A percentile compares a stretch with the other conserved stretches of the same genome.
These are phyloP conservation scores for Capromys pilorides DNA, from an alignment of 2,797 vertebrate genomes.

Conservation along the genomic window DNA sequence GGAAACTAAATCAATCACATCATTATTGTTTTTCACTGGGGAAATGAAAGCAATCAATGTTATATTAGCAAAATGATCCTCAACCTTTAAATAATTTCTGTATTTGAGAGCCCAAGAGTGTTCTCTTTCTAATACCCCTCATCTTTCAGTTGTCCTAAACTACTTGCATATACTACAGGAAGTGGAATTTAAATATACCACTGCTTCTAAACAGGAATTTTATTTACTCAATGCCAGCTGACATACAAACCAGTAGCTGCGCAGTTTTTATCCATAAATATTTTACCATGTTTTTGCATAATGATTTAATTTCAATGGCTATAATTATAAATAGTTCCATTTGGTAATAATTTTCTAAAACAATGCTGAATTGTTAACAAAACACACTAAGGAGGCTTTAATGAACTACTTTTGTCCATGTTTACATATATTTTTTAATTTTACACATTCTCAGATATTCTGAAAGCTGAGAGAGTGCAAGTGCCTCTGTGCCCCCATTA, in stretches of 20 bases:
- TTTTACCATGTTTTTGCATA: constrained; percentile 11
- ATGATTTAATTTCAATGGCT: not conserved
- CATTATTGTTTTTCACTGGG: not conserved
- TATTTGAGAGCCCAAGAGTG: not conserved
- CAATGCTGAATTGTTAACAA: not conserved
- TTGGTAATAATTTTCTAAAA: not conserved
- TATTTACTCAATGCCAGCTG: not conserved
- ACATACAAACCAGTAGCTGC: not conserved
- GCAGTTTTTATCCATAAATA: not conserved
- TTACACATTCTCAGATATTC: not conserved
- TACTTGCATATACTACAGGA: not conserved
- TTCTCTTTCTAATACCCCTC: not conserved
- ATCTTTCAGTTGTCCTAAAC: not conserved
- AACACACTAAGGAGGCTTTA: not conserved
- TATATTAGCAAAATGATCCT: not conserved
- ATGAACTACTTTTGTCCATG: not conserved
- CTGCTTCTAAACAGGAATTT: not conserved
- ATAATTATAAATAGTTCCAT: not conserved
- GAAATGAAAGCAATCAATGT: not conserved
- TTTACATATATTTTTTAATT: not conserved
- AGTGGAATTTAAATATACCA: not conserved
- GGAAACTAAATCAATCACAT: constrained; percentile 25
- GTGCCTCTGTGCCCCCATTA: fast-evolving
- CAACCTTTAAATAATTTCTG: not conserved
- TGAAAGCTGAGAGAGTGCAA: not conserved